A percentile compares a stretch with the other conserved stretches of the same genome.
Evolutionary conservation across 1,140 invertebrate species (phyloP).

Genomic region (Micrasema minimum): DNA sequence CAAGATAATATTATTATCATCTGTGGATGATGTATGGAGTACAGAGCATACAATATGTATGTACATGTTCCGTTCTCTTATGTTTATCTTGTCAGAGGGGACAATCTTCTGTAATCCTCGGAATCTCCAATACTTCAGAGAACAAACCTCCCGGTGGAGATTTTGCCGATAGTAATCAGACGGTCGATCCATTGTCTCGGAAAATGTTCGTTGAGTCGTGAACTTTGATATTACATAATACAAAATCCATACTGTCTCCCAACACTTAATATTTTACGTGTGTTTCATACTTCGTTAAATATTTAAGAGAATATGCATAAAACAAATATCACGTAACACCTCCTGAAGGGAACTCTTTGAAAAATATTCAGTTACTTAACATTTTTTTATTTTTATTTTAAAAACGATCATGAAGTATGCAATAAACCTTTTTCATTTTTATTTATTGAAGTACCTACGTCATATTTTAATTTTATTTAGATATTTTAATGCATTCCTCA

Average conservation of each 20-base stretch:
- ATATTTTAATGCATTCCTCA: no score
- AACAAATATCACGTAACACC: no score
- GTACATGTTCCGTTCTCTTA: background rate
- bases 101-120: slow-evolving; percentile 8
- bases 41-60: background rate
- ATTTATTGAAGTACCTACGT: no score
- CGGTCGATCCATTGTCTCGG: slow-evolving; percentile 12
- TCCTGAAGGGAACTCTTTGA: no score
- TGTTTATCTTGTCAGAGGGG: background rate
- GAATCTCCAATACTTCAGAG: background rate
- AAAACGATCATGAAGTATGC: no score
- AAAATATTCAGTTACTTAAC: no score
- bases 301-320: no score
- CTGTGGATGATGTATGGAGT: background rate
- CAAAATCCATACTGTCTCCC: slow-evolving; percentile 3
- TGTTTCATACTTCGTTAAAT: no score
- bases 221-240: slow-evolving; percentile 7
- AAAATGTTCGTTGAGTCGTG: slow-evolving; percentile 16
- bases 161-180: slow-evolving; percentile 1
- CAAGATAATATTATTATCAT: background rate
- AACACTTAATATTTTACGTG: no score
- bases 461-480: no score
- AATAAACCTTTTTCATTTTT: no score
- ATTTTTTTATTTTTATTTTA: no score
- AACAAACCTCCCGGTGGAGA: slow-evolving; percentile 4